Evolutionary conservation across 2,113 vertebrate species (phyloP).

Genomic region (Paramormyrops kingsleyae): DNA sequence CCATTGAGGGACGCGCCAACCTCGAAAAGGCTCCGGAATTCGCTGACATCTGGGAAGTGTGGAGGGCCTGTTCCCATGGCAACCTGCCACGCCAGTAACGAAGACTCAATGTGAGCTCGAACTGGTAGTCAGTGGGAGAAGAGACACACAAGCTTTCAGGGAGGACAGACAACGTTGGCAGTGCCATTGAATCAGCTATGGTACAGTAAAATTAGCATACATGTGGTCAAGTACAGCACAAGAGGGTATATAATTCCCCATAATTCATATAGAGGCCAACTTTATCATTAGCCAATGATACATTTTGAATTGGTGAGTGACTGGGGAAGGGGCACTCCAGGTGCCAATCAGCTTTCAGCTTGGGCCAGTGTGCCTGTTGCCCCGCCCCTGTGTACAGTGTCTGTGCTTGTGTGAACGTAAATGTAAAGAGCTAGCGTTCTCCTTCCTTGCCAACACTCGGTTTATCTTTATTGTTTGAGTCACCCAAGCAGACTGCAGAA

Average conservation of each 20-base stretch:
- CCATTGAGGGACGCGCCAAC: background rate
- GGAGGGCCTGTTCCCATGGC: background rate
- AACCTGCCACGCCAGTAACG: background rate
- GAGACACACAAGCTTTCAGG: background rate
- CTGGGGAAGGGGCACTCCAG: background rate
- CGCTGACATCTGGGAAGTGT: background rate
- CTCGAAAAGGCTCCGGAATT: background rate
- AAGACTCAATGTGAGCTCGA: background rate
- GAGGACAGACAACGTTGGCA: background rate
- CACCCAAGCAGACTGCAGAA: background rate
- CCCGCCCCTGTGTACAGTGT: background rate
- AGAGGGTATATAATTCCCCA: background rate
- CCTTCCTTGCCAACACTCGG: background rate
- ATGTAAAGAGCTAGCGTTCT: background rate
- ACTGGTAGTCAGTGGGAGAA: background rate
- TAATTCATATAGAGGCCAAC: background rate
- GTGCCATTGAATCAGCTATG: background rate
- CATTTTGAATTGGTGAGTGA: background rate
- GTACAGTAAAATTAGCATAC: background rate
- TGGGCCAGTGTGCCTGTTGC: background rate
- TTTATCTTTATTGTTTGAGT: background rate
- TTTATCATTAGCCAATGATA: background rate
- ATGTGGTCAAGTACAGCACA: background rate
- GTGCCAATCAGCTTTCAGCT: background rate
- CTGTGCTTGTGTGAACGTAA: background rate